phyloP scores from a whole-genome alignment of 2,888 invertebrate genomes.

The Nowickia ferox region DNA sequence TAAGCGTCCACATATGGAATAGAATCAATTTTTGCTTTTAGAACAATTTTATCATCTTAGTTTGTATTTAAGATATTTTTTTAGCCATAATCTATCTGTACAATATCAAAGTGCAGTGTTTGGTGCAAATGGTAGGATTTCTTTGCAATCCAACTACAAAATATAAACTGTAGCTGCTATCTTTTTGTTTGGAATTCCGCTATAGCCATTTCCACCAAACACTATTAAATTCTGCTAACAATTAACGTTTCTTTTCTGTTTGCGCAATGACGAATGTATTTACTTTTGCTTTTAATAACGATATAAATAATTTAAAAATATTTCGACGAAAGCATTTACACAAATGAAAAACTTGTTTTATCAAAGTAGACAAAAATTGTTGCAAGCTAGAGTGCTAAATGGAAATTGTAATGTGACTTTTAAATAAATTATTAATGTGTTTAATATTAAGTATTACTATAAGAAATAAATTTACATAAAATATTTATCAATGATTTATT shows the following conservation, averaged over 20 bases:
- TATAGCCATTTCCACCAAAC: no score
- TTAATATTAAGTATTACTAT: slow-evolving; percentile 32
- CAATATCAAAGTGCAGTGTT: no score
- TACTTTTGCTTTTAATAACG: slow-evolving; percentile 20
- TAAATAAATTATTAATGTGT: background rate
- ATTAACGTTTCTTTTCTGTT: background rate
- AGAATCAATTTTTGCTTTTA: slow-evolving; percentile 15
- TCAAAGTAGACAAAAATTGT: background rate
- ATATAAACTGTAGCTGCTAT: no score
- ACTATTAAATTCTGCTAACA: no score
- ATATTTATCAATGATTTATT: background rate
- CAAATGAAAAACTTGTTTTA: background rate
- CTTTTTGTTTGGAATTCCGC: no score
- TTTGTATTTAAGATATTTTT: background rate
- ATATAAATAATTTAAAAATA: background rate
- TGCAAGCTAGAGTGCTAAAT: background rate
- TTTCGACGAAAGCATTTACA: slow-evolving; percentile 19
- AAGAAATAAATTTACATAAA: slow-evolving; percentile 29
- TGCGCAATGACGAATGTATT: slow-evolving; percentile 21
- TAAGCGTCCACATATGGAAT: slow-evolving; percentile 75
- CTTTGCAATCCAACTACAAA: no score
- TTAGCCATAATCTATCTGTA: background rate
- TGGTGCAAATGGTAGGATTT: no score
- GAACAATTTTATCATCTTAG: background rate
- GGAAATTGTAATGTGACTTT: slow-evolving; percentile 9